Conservation (phyloP, 2,888 invertebrate genomes). For the Limnephilus auricula region DNA sequence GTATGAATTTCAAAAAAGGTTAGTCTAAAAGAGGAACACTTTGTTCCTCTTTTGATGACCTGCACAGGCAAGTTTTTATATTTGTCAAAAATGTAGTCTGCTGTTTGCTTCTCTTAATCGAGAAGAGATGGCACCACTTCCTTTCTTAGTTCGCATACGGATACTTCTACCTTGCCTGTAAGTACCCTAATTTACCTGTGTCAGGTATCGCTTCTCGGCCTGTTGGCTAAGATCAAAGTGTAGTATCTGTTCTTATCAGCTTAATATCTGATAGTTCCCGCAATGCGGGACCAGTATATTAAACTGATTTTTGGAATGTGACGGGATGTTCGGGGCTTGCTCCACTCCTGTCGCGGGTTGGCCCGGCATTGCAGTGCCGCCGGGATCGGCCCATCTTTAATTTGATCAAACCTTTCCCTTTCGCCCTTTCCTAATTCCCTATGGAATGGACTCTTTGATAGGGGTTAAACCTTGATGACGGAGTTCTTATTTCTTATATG, state of each 20-base stretch:
- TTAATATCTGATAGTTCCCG: slow-evolving; percentile 68
- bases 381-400: slow-evolving; percentile 72
- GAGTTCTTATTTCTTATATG: no score
- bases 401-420: no score
- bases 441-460: no score
- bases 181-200: not conserved
- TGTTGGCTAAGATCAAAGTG: slow-evolving; percentile 74
- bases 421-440: no score
- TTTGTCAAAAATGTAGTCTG: not conserved
- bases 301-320: slow-evolving; percentile 78
- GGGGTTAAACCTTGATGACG: no score
- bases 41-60: no score
- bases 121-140: not conserved
- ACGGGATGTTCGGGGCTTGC: slow-evolving; percentile 80
- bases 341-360: slow-evolving; percentile 82
- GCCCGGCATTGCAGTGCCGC: slow-evolving; percentile 83
- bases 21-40: no score
- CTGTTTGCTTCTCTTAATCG: not conserved
- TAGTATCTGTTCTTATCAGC: slow-evolving; percentile 67
- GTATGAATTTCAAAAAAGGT: not conserved
- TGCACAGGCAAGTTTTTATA: not conserved
- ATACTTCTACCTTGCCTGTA: not conserved
- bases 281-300: slow-evolving; percentile 78
- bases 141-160: not conserved
- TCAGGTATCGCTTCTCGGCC: slow-evolving; percentile 75